Conservation (phyloP, 2,113 vertebrate genomes). For the Sebastes fasciatus region DNA sequence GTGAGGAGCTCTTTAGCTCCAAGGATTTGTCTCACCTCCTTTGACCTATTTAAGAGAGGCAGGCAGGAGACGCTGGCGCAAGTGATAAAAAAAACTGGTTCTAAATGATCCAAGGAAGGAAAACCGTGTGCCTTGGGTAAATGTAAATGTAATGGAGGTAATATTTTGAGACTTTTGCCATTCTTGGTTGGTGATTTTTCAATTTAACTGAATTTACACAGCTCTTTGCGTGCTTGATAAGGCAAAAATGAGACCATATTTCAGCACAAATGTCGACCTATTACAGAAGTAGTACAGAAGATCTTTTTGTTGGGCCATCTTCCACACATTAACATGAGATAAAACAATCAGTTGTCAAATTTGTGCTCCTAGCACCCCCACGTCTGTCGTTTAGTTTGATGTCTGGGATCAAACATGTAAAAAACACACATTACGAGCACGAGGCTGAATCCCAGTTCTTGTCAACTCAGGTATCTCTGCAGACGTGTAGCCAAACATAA, state of each 20-base stretch:
- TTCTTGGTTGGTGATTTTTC: neutral
- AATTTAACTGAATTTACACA: neutral
- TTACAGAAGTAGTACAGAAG: neutral
- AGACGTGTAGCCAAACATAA: no score
- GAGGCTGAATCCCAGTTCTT: neutral
- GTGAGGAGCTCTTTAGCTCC: constrained; percentile 38
- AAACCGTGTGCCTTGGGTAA: neutral
- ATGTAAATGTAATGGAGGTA: constrained; percentile 4
- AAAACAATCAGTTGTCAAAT: neutral
- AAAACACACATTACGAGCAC: neutral
- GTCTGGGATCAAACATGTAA: neutral
- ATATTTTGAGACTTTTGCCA: neutral
- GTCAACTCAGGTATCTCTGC: neutral
- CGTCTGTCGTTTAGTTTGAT: neutral
- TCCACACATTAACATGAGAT: neutral
- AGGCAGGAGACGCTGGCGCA: constrained; percentile 10
- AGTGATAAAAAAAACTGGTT: constrained; percentile 14
- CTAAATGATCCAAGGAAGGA: constrained; percentile 9
- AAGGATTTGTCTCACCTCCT: constrained; percentile 51
- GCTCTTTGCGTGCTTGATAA: neutral
- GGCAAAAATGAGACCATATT: neutral
- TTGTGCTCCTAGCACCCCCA: neutral
- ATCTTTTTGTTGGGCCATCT: no score
- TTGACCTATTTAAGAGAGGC: constrained; percentile 18
- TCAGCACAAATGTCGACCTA: neutral